Conservation (phyloP, 1,140 invertebrate species). For the Drosophila teissieri region DNA sequence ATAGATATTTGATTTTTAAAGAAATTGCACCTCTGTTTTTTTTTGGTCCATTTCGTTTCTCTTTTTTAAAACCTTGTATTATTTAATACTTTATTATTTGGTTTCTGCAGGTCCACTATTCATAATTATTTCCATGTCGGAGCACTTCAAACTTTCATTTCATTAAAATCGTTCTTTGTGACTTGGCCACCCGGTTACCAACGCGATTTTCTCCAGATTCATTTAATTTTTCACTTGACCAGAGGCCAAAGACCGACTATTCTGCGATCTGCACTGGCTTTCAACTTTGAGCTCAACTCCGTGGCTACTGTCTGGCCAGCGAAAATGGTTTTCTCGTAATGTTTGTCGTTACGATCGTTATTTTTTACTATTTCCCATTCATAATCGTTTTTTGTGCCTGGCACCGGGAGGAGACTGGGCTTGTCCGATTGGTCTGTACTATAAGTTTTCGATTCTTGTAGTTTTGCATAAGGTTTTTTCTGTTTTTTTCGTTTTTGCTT, state of each 20-base stretch:
- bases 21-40: no score
- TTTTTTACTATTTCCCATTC: slow-evolving; percentile 41
- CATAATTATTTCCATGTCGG: no score
- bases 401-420: slow-evolving; percentile 13
- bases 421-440: slow-evolving; percentile 66
- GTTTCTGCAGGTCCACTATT: not conserved
- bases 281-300: slow-evolving; percentile 38
- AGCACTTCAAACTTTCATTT: no score
- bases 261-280: slow-evolving; percentile 21
- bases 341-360: slow-evolving; percentile 55
- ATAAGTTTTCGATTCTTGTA: slow-evolving; percentile 44
- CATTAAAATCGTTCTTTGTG: not conserved
- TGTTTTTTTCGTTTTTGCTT: slow-evolving; percentile 35
- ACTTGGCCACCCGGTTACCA: not conserved
- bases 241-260: slow-evolving; percentile 19
- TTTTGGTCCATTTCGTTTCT: no score
- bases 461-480: slow-evolving; percentile 22
- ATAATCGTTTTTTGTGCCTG: slow-evolving; percentile 56
- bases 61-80: no score
- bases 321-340: slow-evolving; percentile 56
- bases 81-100: not conserved
- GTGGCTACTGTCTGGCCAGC: slow-evolving; percentile 52
- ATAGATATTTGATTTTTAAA: no score
- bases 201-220: not conserved
- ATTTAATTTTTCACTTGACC: slow-evolving; percentile 13